A percentile compares a stretch with the other conserved stretches of the same genome.
Evolutionary conservation across 2,113 vertebrate species (phyloP).

Genomic region (Cyprinodon brontotheroides): DNA sequence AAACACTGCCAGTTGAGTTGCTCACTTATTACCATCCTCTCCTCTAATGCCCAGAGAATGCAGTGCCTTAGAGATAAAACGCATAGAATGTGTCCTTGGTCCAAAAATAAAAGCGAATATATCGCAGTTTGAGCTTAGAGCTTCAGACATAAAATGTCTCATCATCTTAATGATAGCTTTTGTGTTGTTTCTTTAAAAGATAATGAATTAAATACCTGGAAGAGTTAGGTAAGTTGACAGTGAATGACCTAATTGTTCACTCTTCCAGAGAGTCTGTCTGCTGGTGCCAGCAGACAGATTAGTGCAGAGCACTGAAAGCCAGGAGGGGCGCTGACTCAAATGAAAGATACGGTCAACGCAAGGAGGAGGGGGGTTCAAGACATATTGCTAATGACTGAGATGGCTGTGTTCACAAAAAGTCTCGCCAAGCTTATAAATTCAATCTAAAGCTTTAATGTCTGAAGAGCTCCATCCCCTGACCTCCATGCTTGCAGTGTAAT

Average conservation of each 20-base stretch:
- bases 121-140: not conserved
- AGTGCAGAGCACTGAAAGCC: conserved; percentile 12
- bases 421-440: conserved; percentile 49
- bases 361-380: conserved; percentile 26
- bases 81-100: not conserved
- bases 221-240: not conserved
- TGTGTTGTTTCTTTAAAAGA: not conserved
- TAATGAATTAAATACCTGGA: not conserved
- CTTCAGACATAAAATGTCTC: not conserved
- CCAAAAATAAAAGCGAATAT: not conserved
- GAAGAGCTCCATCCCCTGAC: conserved; percentile 25
- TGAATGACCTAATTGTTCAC: not conserved
- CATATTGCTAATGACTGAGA: conserved; percentile 35
- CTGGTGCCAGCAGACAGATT: conserved; percentile 39
- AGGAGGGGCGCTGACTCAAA: conserved; percentile 26
- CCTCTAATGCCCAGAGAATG: not conserved
- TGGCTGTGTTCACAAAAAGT: conserved; percentile 36
- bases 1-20: not conserved
- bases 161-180: not conserved
- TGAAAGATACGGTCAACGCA: conserved; percentile 9
- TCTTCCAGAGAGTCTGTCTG: conserved; percentile 12
- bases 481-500: conserved; percentile 34
- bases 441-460: conserved; percentile 35
- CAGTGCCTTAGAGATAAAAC: not conserved
- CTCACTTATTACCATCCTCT: not conserved